Base-by-base conservation (phyloP, 2,888 invertebrate species). In the Lasioglossum pauxillum region DNA sequence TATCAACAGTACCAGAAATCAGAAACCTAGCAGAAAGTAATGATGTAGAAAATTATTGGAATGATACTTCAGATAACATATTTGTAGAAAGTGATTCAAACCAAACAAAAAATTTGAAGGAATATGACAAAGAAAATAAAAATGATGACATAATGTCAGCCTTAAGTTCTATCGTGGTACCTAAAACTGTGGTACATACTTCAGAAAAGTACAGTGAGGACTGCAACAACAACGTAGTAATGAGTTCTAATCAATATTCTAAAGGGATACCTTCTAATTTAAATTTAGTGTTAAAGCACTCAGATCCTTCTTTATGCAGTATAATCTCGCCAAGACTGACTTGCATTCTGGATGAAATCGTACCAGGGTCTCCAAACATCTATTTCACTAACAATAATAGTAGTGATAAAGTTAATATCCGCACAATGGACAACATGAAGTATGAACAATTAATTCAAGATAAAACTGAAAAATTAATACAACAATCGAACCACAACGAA, bases 11-110 rank as follows among this genome's bases (percentile, higher is more conserved):
- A 57, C 91, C 93, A 78, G 94, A 95, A 86, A 95, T 95, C 80
- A 86, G 82, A n/a, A 85, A 75, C 60, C 82, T 93, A n/a, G 92
- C 91, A 31, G 91, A 91, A 75, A 72, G 89, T 76, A 64, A 87
- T 5, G 88, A 84, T 49, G 81, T 85, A 7, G 92, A 94, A 76
- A 86, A 93, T n/a, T 94, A 93, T 88, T 95, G 95, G 95, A 90
- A 89, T 60, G 92, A 94, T 81, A 74, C 83, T 23, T 90, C 91
- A 0, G 92, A 92, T 69, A 92, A 90, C 35, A 90, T 90, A 72
- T 46, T 82, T 79, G 71, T 12, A 57, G 27, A 27, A 67, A 31
- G 16, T 16, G 41, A 35, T 67, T 60, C 19, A n/a, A 49, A 19
- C 49, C 35, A 64, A 27, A 49, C 16, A 35, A 3, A 31, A 31